Evolutionary conservation across 1,140 invertebrate genomes (phyloP).

Genomic region (Trissolcus basalis): DNA sequence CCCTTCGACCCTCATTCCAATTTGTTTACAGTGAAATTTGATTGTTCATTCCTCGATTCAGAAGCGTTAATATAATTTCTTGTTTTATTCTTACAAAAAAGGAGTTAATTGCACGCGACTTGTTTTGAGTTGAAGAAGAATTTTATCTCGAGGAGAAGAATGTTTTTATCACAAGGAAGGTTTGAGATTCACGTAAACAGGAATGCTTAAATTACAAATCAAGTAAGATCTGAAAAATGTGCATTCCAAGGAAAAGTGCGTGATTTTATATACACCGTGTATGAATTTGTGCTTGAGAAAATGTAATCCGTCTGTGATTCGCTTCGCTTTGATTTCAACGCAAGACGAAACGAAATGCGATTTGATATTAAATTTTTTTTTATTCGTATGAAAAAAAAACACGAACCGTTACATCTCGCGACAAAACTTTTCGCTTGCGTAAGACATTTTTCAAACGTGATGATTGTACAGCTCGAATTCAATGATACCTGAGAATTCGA

Average conservation of each 20-base stretch:
- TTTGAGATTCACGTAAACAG: too few species aligned
- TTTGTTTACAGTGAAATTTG: too few species aligned
- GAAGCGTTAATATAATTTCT: too few species aligned
- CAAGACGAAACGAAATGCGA: conserved; percentile 21
- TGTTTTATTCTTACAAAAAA: too few species aligned
- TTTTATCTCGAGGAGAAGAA: not conserved
- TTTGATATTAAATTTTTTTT: conserved; percentile 27
- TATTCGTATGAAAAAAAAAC: conserved; percentile 12
- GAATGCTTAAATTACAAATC: conserved; percentile 30
- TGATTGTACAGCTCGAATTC: too few species aligned
- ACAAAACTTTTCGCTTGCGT: conserved; percentile 10
- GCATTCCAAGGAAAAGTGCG: not conserved
- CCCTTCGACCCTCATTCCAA: too few species aligned
- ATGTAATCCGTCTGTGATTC: conserved; percentile 21
- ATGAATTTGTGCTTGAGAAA: conserved; percentile 24
- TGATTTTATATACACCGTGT: conserved; percentile 12
- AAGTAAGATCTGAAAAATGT: conserved; percentile 13
- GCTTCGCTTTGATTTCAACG: conserved; percentile 15
- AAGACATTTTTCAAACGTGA: conserved; percentile 5
- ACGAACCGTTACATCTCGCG: conserved; percentile 6
- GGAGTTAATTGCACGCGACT: too few species aligned
- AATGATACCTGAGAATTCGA: too few species aligned
- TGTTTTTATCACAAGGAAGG: too few species aligned
- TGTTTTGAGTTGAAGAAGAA: not conserved
- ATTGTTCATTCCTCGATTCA: too few species aligned